Conservation (phyloP, 2,113 vertebrate genomes). For the Crotalus horridus region DNA sequence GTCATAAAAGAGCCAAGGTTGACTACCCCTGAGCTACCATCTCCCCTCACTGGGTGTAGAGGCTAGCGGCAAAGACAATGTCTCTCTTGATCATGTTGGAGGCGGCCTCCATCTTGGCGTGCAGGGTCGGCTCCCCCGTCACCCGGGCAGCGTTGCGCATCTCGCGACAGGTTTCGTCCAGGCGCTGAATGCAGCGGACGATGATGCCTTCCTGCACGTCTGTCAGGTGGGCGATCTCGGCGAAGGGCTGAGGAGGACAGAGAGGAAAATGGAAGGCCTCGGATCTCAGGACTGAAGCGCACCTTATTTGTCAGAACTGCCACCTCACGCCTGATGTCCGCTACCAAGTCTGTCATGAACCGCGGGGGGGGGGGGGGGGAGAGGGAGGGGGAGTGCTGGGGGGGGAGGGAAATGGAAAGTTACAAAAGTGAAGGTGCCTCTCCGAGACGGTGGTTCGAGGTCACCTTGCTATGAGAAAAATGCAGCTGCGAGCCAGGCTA, state of each 20-base stretch:
- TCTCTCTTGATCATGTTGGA: slow-evolving; percentile 86
- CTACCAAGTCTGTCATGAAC: neutral
- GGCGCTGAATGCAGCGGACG: slow-evolving; percentile 89
- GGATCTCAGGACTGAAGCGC: neutral
- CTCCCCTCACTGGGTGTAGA: slow-evolving; percentile 83
- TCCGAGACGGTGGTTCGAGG: fast-evolving
- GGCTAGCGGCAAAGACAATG: slow-evolving; percentile 90
- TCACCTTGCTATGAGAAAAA: no score
- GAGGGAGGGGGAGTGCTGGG: neutral
- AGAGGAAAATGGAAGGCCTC: neutral
- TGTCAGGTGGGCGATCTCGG: slow-evolving; percentile 83
- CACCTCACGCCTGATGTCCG: neutral
- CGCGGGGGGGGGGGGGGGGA: no score
- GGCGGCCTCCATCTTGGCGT: slow-evolving; percentile 89
- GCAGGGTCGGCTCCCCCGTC: slow-evolving; percentile 85
- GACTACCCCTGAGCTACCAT: neutral
- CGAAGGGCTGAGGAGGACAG: slow-evolving; percentile 75
- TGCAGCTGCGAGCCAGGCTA: no score
- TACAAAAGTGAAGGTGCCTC: neutral
- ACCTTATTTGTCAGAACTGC: neutral
- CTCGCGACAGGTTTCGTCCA: slow-evolving; percentile 89
- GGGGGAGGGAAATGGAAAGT: neutral
- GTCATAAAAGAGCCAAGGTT: no score
- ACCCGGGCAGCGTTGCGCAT: slow-evolving; percentile 85
- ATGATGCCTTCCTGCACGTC: slow-evolving; percentile 89